Evolutionary conservation across 2,888 invertebrate genomes (phyloP), one percentile per base, ranked within the genome.

Genomic region (Pomacea canaliculata): DNA sequence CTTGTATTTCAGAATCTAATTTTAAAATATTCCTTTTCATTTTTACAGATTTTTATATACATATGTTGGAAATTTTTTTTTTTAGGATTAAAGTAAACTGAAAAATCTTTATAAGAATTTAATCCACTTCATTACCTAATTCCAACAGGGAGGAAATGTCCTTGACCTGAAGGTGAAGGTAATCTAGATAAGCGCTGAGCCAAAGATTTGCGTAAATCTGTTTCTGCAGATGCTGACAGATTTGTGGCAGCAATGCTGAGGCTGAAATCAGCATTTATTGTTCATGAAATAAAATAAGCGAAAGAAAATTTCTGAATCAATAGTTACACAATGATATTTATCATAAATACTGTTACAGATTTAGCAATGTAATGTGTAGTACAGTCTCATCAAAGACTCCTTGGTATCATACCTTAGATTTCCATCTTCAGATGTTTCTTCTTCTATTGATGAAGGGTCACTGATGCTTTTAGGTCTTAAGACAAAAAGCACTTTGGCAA

Each of bases 231-330:
- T 23, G 83, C 80, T 56, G 79, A 69, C 72, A 88, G 79, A 78
- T 85, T 85, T 51, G 86, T 85, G 19, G 85, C 82, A 9, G 85
- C 73, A 27, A 86, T 78, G 49, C 83, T 81, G 48, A 89, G 68
- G 51, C 87, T 88, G 80, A 68, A 81, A 79, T 65, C 76, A n/a
- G 76, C 56, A 68, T 27, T 69, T n/a, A 46, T 37, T 37, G 46
- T 63, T 62, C 8, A 59, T 49, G 13, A 49, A 23, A 67, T 49
- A 65, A 49, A 37, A 23, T 18, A 72, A 65, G 23, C 10, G 18
- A 37, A 46, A 23, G 19, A 16, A 59, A 71, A 63, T 18, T n/a
- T 16, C 37, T 71, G n/a, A 62, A 48, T 37, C 59, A 27, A 23
- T 71, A 3, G 27, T 18, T n/a, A 27, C 10, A 37, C 10, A 68